A percentile compares a stretch with the other conserved stretches of the same genome.
These are phyloP conservation scores for Chromis chromis DNA, from an alignment of 2,797 vertebrate species.

Conservation along the genomic window DNA sequence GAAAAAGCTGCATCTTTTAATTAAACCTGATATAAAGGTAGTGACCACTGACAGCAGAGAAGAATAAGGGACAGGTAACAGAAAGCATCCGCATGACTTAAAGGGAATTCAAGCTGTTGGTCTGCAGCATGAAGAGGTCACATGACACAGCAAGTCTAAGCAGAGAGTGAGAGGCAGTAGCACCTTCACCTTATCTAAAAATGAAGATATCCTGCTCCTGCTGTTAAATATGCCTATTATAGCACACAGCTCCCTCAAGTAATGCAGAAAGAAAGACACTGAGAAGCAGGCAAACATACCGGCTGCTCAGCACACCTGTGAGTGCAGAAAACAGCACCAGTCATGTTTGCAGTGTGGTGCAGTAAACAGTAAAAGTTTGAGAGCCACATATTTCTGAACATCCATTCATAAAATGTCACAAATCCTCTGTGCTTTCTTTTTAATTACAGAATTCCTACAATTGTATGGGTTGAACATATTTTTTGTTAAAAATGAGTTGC, in stretches of 20 bases:
- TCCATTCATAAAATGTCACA: background rate
- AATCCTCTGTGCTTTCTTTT: background rate
- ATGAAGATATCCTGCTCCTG: slow-evolving; percentile 16
- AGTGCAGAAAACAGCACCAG: background rate
- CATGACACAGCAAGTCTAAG: slow-evolving; percentile 2
- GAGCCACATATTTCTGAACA: background rate
- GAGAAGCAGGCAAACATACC: slow-evolving; percentile 1
- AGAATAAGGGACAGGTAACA: background rate
- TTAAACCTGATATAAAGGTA: slow-evolving; percentile 60
- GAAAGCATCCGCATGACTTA: background rate
- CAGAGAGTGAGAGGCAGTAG: slow-evolving; percentile 1
- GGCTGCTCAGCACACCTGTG: slow-evolving; percentile 3
- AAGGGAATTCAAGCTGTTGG: background rate
- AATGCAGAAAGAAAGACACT: background rate
- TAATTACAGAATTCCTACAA: background rate
- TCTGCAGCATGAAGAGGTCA: slow-evolving; percentile 13
- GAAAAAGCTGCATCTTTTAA: slow-evolving; percentile 57
- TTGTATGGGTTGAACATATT: no score
- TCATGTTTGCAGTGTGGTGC: background rate
- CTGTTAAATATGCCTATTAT: slow-evolving; percentile 34
- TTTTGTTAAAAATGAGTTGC: no score
- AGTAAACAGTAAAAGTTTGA: background rate
- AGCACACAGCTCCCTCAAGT: slow-evolving; percentile 17
- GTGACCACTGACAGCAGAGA: slow-evolving; percentile 15
- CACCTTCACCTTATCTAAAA: slow-evolving; percentile 13